Evolutionary conservation across 2,113 vertebrate genomes (phyloP).

Genomic region (Castor canadensis): DNA sequence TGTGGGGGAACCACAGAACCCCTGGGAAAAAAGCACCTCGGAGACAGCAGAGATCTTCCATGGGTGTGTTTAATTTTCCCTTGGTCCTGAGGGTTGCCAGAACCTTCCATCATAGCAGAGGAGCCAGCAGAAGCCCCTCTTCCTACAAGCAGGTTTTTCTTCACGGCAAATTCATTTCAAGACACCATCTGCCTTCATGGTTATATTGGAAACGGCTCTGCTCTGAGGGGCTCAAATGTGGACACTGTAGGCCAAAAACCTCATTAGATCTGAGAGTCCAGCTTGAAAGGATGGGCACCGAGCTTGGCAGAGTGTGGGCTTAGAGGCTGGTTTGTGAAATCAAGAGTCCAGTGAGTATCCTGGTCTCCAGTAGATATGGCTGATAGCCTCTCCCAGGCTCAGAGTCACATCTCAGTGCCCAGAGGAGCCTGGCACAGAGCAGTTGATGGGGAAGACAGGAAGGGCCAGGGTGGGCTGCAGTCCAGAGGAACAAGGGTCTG

Average conservation of each 20-base stretch:
- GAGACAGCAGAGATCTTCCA: background rate
- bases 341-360: accelerated
- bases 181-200: background rate
- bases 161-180: background rate
- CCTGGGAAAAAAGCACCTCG: no score
- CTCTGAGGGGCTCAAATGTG: background rate
- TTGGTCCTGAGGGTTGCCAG: background rate
- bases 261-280: background rate
- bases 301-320: background rate
- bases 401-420: accelerated
- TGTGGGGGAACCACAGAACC: accelerated
- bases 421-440: background rate
- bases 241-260: background rate
- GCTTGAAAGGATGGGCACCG: background rate
- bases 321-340: background rate
- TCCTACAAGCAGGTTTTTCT: background rate
- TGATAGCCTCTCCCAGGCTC: background rate
- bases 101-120: background rate
- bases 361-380: background rate
- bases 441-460: background rate
- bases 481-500: background rate
- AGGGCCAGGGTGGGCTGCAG: background rate
- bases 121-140: background rate
- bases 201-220: background rate
- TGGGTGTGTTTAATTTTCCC: background rate